These are phyloP conservation scores for Tetrao urogallus DNA, from an alignment of 2,113 vertebrate genomes.

Conservation along the genomic window DNA sequence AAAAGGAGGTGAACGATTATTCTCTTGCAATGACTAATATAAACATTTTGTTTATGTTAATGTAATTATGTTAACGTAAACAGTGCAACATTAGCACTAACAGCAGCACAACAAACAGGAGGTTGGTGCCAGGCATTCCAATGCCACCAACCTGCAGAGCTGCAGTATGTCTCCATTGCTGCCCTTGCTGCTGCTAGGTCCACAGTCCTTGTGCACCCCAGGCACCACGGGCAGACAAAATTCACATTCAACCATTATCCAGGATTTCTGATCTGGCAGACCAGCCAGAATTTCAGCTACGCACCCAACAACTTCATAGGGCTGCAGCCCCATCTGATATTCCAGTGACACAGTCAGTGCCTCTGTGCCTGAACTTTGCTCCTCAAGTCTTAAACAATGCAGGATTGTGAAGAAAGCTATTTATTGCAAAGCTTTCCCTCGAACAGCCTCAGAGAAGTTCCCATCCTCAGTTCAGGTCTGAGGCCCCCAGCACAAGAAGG, in stretches of 20 bases:
- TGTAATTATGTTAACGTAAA: conserved; percentile 43
- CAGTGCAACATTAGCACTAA: neutral
- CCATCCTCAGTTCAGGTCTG: neutral
- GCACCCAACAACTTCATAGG: neutral
- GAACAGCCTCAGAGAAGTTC: neutral
- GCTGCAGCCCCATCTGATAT: neutral
- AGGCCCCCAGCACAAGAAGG: neutral
- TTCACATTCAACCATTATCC: rapidly evolving
- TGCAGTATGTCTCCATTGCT: neutral
- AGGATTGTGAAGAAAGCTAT: rapidly evolving
- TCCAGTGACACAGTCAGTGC: too few species aligned
- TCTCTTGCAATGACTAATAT: neutral
- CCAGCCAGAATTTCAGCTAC: neutral
- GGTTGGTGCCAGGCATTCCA: neutral
- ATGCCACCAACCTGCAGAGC: rapidly evolving
- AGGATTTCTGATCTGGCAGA: neutral
- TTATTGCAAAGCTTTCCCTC: neutral
- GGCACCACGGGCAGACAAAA: neutral
- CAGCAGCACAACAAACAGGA: conserved; percentile 23
- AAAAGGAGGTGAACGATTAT: neutral
- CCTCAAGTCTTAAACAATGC: neutral
- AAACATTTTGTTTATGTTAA: conserved; percentile 60
- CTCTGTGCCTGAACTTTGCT: neutral
- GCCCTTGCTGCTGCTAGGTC: neutral
- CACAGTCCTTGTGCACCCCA: rapidly evolving